Base-by-base conservation (phyloP, 2,797 vertebrate species). In the Tarsius wallacei region DNA sequence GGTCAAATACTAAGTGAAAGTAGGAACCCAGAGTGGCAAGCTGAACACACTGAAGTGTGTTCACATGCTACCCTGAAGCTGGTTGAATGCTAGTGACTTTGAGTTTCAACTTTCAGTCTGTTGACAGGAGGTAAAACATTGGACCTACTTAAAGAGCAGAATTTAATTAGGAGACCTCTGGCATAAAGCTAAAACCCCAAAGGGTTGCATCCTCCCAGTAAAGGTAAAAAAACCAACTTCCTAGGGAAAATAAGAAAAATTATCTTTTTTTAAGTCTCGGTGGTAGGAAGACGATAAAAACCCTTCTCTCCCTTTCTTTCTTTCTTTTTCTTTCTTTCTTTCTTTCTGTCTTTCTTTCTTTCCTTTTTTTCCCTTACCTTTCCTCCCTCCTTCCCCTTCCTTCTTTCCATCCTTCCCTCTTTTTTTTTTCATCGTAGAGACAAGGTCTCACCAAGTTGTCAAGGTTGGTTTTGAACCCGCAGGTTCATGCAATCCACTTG, bases 51-150 rank as follows among this genome's bases (percentile, higher is more conserved):
- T 7, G 81, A 77, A 17, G 26, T 15, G 12, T 33, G 17, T 31
- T 36, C 19, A 19, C 26, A n/a, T 26, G 12, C 28, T n/a, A 24
- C 84, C 71, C 68, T 81, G 28, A 55, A 63, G 51, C 59, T 61
- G 2, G n/a, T 16, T 73, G 73, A 77, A 64, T 2, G 31, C 33
- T 73, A n/a, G 14, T 51, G 64, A 59, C 61, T 77, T 83, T 74
- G 70, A 82, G 49, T 76, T 88, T 91, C 84, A 95, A 5, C 70
- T 68, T 80, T 93, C 36, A 91, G 24, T 61, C 11, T 15, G 6
- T 76, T 36, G 31, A 42, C 42, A 83, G 49, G 66, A 82, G 55
- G 36, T 85, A 76, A 84, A 96, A 90, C 24, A 57, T 63, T 63
- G 36, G 47, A 63, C 57, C 68, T 51, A 42, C 19, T 78, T 22